Percentiles rank a stretch among this genome's conserved stretches.
Conservation (phyloP, 2,797 vertebrate genomes). For the Anabacerthia variegaticeps region DNA sequence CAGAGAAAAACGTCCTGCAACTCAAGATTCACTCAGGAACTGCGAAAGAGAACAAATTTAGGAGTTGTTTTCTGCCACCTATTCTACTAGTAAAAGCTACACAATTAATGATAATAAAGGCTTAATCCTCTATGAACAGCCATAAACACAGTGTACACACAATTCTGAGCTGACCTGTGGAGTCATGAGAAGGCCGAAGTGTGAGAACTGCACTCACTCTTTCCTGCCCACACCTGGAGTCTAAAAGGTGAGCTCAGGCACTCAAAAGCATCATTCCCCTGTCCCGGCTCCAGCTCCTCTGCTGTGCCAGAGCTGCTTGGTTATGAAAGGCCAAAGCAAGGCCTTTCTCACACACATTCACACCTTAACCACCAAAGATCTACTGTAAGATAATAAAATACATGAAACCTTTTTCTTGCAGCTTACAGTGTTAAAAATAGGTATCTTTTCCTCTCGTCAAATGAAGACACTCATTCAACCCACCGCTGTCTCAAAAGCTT, state of each 20-base stretch:
- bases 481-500: background rate
- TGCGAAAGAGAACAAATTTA: background rate
- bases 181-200: background rate
- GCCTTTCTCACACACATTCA: background rate
- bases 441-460: fast-evolving
- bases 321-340: background rate
- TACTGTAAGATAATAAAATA: background rate
- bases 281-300: background rate
- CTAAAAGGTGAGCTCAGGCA: background rate
- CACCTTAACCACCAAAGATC: fast-evolving
- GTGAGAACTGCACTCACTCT: background rate
- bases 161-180: background rate
- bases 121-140: background rate
- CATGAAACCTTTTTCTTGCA: background rate
- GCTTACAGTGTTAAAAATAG: background rate
- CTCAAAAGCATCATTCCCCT: background rate
- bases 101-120: background rate
- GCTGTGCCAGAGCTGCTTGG: background rate
- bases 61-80: background rate
- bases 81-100: background rate
- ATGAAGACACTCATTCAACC: background rate
- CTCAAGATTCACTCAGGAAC: background rate
- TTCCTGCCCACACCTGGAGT: background rate
- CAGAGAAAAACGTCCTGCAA: background rate
- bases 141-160: background rate